Conservation (phyloP, 1,140 invertebrate genomes). For the Caenorhabditis tropicalis region DNA sequence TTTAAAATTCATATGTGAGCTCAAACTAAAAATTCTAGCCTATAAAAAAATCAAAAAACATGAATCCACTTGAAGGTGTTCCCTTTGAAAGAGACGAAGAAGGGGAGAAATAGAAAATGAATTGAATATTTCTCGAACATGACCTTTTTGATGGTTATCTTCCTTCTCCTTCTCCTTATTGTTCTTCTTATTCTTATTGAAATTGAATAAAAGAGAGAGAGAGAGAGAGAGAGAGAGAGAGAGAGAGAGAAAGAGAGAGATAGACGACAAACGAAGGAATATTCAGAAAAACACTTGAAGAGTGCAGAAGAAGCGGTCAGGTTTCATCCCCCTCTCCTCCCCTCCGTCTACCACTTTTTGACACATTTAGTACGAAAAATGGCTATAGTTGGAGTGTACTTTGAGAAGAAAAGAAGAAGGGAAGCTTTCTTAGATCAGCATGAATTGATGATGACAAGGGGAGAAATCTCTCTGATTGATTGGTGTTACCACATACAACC, state of each 20-base stretch:
- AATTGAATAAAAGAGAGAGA: neutral
- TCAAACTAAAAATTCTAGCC: too few relatives aligned
- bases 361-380: conserved; percentile 37
- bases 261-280: neutral
- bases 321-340: neutral
- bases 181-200: neutral
- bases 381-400: neutral
- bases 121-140: neutral
- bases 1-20: too few relatives aligned
- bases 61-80: too few relatives aligned
- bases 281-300: conserved; percentile 9
- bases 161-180: neutral
- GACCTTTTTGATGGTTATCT: conserved; percentile 43
- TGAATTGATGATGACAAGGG: neutral
- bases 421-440: neutral
- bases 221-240: neutral
- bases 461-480: neutral
- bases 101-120: too few relatives aligned
- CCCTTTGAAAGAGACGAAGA: too few relatives aligned
- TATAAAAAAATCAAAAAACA: too few relatives aligned
- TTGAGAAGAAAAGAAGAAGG: neutral
- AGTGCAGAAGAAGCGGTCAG: conserved; percentile 16
- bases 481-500: neutral
- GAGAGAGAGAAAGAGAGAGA: neutral
- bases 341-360: neutral